Evolutionary conservation across 2,888 invertebrate species (phyloP).

Genomic region (Drosophila aldrichi): DNA sequence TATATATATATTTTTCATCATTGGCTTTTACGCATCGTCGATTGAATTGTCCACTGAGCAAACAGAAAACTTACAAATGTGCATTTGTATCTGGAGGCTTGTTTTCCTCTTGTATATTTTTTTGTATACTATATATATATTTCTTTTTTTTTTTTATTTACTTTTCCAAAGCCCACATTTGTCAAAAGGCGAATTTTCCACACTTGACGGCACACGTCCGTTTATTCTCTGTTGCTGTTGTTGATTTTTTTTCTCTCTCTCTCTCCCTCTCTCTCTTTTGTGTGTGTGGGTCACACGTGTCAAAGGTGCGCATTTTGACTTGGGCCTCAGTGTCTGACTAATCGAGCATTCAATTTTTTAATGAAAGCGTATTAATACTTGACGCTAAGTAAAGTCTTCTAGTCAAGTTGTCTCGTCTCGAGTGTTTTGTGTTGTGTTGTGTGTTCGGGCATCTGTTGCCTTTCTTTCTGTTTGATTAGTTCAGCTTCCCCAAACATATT

Average conservation of each 20-base stretch:
- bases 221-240: conserved; percentile 1
- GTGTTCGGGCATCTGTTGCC: conserved; percentile 50
- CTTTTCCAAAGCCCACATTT: conserved; percentile 60
- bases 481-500: conserved; percentile 19
- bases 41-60: conserved; percentile 72
- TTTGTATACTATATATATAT: conserved; percentile 1
- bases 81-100: conserved; percentile 43
- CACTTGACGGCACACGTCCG: conserved; percentile 76
- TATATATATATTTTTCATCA: not conserved
- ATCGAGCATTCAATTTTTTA: conserved; percentile 79
- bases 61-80: conserved; percentile 71
- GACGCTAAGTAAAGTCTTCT: conserved; percentile 62
- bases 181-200: conserved; percentile 79
- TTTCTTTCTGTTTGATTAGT: conserved; percentile 56
- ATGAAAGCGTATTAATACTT: conserved; percentile 76
- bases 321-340: conserved; percentile 60
- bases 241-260: not conserved
- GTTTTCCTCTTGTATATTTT: conserved; percentile 20
- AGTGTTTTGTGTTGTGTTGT: conserved; percentile 23
- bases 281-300: conserved; percentile 75
- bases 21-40: conserved; percentile 61
- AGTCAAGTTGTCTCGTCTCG: conserved; percentile 19
- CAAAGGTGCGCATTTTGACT: conserved; percentile 67
- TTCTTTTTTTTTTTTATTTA: conserved; percentile 15
- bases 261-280: not conserved